Conservation (phyloP, 2,888 invertebrate species). For the Luffia ferchaultella region DNA sequence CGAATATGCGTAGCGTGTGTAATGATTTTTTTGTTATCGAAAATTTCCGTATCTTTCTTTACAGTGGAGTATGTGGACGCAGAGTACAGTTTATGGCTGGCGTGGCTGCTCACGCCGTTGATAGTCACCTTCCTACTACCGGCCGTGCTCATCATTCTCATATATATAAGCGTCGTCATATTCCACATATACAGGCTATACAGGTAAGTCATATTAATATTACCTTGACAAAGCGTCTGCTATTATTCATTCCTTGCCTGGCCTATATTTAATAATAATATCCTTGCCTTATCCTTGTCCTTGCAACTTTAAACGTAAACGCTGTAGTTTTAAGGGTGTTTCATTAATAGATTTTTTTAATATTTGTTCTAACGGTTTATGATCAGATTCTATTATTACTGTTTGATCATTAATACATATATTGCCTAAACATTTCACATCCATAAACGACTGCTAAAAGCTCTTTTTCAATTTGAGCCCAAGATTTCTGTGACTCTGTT, state of each 20-base stretch:
- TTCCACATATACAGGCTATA: slow-evolving; percentile 88
- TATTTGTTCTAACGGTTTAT: too few relatives aligned
- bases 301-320: neutral
- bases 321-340: too few relatives aligned
- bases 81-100: slow-evolving; percentile 84
- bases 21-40: neutral
- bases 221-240: neutral
- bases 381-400: too few relatives aligned
- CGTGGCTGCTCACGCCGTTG: slow-evolving; percentile 84
- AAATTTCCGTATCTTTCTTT: slow-evolving; percentile 24
- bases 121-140: slow-evolving; percentile 88
- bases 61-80: slow-evolving; percentile 83
- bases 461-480: too few relatives aligned
- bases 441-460: too few relatives aligned
- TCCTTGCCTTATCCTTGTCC: neutral
- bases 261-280: neutral
- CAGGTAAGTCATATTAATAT: slow-evolving; percentile 68
- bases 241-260: neutral
- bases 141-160: slow-evolving; percentile 78
- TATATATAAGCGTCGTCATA: slow-evolving; percentile 84
- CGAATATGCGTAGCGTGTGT: neutral
- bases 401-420: too few relatives aligned
- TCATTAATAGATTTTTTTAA: too few relatives aligned
- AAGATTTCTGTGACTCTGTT: too few relatives aligned
- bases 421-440: too few relatives aligned